A percentile compares a stretch with the other conserved stretches of the same genome.
Evolutionary conservation across 1,140 invertebrate genomes (phyloP).

Genomic region (Drosophila orosa): DNA sequence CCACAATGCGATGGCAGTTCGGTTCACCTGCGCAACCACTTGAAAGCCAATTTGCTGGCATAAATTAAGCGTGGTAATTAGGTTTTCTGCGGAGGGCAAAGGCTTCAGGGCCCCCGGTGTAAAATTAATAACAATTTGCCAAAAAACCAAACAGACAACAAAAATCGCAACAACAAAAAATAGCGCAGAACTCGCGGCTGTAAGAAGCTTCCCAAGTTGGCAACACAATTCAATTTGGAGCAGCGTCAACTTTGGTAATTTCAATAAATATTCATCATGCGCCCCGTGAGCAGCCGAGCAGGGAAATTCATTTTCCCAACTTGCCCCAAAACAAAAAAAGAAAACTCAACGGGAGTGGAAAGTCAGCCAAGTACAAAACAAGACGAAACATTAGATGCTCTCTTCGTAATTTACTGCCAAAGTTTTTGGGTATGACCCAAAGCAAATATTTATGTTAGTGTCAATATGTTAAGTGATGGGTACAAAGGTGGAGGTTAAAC

Average conservation of each 20-base stretch:
- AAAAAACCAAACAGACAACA: constrained; percentile 29
- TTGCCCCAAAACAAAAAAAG: constrained; percentile 37
- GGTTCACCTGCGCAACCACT: constrained; percentile 49
- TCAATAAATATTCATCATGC: constrained; percentile 83
- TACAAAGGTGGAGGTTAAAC: not conserved
- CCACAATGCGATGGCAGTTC: constrained; percentile 64
- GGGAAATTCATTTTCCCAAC: constrained; percentile 71
- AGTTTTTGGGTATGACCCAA: not conserved
- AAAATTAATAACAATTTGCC: constrained; percentile 81
- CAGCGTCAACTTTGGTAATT: constrained; percentile 79
- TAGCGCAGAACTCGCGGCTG: constrained; percentile 23
- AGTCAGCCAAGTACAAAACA: constrained; percentile 1
- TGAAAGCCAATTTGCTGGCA: constrained; percentile 73
- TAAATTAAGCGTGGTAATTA: constrained; percentile 76
- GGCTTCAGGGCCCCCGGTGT: constrained; percentile 51
- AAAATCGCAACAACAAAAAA: constrained; percentile 8
- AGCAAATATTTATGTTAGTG: constrained; percentile 5
- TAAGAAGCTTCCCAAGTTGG: constrained; percentile 70
- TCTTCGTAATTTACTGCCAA: constrained; percentile 16
- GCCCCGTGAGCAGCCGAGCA: constrained; percentile 59
- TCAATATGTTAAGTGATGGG: constrained; percentile 1
- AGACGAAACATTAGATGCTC: constrained; percentile 34
- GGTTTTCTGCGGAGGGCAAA: constrained; percentile 39
- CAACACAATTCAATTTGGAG: constrained; percentile 80
- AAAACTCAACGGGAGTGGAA: constrained; percentile 15